A percentile compares a stretch with the other conserved stretches of the same genome.
phyloP scores from a whole-genome alignment of 30 jellyfish, hydroid and myxozoan species.

The Aurelia aurita region DNA sequence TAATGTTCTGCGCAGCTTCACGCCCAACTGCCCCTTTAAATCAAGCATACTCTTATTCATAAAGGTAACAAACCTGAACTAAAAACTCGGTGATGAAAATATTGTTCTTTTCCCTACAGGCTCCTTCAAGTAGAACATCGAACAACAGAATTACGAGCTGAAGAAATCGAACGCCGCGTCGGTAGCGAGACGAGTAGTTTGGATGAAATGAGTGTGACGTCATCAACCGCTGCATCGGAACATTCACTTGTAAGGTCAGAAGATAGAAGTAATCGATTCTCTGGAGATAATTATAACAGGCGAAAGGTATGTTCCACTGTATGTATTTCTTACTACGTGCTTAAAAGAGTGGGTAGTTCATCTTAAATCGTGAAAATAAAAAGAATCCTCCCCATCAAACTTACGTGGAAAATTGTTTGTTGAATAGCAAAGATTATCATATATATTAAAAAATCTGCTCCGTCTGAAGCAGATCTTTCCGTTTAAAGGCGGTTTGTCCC shows the following conservation, averaged over 20 bases:
- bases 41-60: too few species aligned
- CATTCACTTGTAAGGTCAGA: conserved; percentile 45
- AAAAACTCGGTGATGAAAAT: neutral
- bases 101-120: conserved; percentile 19
- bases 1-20: too few species aligned
- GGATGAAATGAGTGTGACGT: conserved; percentile 83
- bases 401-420: too few species aligned
- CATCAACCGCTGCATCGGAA: conserved; percentile 81
- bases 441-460: too few species aligned
- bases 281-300: conserved; percentile 31
- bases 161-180: conserved; percentile 87
- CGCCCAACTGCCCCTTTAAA: too few species aligned
- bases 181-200: conserved; percentile 94
- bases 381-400: too few species aligned
- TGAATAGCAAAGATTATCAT: too few species aligned
- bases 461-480: too few species aligned
- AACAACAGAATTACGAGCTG: conserved; percentile 84
- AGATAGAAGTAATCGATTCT: conserved; percentile 37
- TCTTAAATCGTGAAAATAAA: too few species aligned
- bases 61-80: too few species aligned
- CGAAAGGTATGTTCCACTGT: conserved; percentile 25
- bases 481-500: too few species aligned
- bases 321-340: neutral
- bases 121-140: conserved; percentile 92
- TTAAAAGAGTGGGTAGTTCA: too few species aligned